Evolutionary conservation across 1,140 invertebrate genomes (phyloP), one percentile per base, ranked within the genome.

Genomic region (Drosophila truncata): DNA sequence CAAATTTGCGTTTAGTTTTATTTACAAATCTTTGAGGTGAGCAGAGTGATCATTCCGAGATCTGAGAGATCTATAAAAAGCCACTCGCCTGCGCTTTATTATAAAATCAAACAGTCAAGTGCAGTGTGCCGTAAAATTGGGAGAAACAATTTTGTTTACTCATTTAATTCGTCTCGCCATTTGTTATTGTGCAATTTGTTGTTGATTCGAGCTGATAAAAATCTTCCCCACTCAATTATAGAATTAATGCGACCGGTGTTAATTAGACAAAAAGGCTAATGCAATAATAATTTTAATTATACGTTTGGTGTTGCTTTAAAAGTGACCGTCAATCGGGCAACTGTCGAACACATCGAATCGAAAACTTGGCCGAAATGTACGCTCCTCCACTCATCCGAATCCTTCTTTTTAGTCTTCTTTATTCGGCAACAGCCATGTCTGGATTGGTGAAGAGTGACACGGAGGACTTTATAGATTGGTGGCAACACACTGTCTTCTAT

Each of bases 401-500:
- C 59, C 80, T 81, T 78, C 33, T 84, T 90, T 90, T 69, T 80
- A 88, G 84, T 54, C 64, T 78, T 9, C 47, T 72, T 27, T 47
- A 4, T 39, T 9, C 6, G 25, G 49, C 49, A 31, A 16, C 23
- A 8, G 61, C 4, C 4, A 90, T 84, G 85, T 67, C 75, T 33
- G 67, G 35, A 2, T n/a, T 90, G 71, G 9, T 85, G 16, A 82
- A 47, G 33, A 70, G 59, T 13, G 70, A 79, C 3, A 37, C 57
- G 29, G 78, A 91, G n/a, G 85, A 90, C 23, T 90, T 90, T 8
- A 81, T 93, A 14, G 94, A 96, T 69, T 97, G 97, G 96, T 97
- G 96, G 95, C 94, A 96, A 74, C 94, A 94, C n/a, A 94, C 95
- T 0, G 93, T 90, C 18, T 95, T 97, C 69, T 97, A 97, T 91